A percentile compares a stretch with the other conserved stretches of the same genome.
These are phyloP conservation scores for Timandra comae DNA, from an alignment of 2,888 invertebrate species.

Conservation along the genomic window DNA sequence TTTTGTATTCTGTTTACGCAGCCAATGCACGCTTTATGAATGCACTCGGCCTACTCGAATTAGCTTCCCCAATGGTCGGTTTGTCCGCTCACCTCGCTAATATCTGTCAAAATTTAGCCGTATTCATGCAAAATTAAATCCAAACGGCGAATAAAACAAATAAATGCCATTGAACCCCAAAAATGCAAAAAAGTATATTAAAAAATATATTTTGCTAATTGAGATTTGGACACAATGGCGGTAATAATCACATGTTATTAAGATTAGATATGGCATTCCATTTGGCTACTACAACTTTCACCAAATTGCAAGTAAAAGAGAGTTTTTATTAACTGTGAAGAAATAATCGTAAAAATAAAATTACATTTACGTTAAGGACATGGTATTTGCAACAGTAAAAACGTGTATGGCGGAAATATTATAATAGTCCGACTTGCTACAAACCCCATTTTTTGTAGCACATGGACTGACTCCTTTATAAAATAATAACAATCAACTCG, in stretches of 20 bases:
- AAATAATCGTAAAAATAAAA: slow-evolving; percentile 10
- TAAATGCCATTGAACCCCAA: too few species aligned
- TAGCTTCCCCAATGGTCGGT: slow-evolving; percentile 12
- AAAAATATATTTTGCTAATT: too few species aligned
- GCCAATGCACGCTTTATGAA: slow-evolving; percentile 54
- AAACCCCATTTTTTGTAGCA: too few species aligned
- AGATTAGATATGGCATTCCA: slow-evolving; percentile 21
- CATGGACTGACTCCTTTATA: too few species aligned
- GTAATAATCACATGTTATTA: slow-evolving; percentile 18
- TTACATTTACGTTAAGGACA: slow-evolving; percentile 11
- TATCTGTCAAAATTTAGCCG: slow-evolving; percentile 5
- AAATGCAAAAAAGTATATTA: too few species aligned
- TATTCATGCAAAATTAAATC: background rate
- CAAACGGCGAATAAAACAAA: too few species aligned
- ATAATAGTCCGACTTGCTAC: too few species aligned
- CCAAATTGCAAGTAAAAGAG: slow-evolving; percentile 19
- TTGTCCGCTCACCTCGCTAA: slow-evolving; percentile 4
- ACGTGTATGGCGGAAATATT: too few species aligned
- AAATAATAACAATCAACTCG: too few species aligned
- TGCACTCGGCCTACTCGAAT: slow-evolving; percentile 23
- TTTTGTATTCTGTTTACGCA: slow-evolving; percentile 38
- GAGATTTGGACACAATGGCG: slow-evolving; percentile 2
- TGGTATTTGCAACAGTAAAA: background rate
- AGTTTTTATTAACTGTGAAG: slow-evolving; percentile 19
- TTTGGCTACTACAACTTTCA: slow-evolving; percentile 20